These are phyloP conservation scores for Sylvia atricapilla DNA, from an alignment of 2,113 vertebrate species.

Conservation along the genomic window DNA sequence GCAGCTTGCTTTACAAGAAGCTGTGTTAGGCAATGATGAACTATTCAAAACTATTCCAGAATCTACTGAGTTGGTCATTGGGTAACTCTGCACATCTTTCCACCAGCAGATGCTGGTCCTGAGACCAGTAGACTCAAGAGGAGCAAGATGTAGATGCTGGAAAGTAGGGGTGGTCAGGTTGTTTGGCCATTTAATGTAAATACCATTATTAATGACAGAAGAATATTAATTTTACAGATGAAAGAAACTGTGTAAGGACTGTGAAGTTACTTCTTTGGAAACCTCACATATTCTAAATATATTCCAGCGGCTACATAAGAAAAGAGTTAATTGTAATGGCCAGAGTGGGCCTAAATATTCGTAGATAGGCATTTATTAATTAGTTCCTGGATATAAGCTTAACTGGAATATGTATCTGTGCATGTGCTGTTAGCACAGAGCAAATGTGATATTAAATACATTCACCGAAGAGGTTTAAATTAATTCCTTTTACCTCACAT, in stretches of 20 bases:
- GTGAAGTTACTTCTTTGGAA: background rate
- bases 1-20: background rate
- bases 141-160: background rate
- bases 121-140: background rate
- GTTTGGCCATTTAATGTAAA: background rate
- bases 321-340: background rate
- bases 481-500: background rate
- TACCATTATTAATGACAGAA: background rate
- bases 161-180: background rate
- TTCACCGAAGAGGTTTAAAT: background rate
- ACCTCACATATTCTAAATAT: background rate
- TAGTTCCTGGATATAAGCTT: background rate
- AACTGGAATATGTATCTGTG: background rate
- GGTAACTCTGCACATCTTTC: background rate
- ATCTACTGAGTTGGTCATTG: background rate
- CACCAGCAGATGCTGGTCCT: background rate
- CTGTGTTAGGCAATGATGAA: background rate
- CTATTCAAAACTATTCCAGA: background rate
- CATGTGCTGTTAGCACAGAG: background rate
- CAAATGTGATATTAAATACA: background rate
- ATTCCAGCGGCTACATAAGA: background rate
- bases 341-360: background rate
- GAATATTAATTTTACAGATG: background rate
- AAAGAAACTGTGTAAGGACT: background rate
- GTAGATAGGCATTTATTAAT: background rate